Evolutionary conservation across 1,140 invertebrate genomes (phyloP).

Genomic region (Metopolophium dirhodum): DNA sequence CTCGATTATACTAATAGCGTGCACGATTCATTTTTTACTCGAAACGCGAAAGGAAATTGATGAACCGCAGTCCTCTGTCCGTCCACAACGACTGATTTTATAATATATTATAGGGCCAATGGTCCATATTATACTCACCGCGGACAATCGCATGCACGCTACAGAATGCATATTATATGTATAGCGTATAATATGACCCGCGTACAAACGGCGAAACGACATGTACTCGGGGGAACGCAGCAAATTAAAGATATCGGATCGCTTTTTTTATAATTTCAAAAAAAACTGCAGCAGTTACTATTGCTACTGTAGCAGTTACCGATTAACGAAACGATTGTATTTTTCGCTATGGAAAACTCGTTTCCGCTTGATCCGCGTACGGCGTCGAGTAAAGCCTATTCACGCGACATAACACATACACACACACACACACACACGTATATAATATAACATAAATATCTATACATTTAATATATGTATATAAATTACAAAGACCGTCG

Average conservation of each 20-base stretch:
- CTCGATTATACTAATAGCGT: slow-evolving; percentile 8
- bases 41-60: background rate
- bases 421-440: too few relatives aligned
- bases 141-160: background rate
- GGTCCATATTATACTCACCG: background rate
- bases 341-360: background rate
- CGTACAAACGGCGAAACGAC: background rate
- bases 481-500: background rate
- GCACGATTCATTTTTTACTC: background rate
- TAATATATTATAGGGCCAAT: background rate
- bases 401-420: background rate
- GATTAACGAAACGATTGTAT: background rate
- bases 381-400: background rate
- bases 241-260: background rate
- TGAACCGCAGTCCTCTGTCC: background rate
- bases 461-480: background rate
- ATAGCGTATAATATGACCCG: background rate
- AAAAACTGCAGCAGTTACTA: background rate
- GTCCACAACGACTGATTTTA: background rate
- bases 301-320: background rate
- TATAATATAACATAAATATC: background rate
- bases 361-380: background rate
- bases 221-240: background rate
- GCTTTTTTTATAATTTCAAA: background rate
- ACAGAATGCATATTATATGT: background rate